Evolutionary conservation across 1,140 invertebrate genomes (phyloP).

Genomic region (Orchesella cincta): DNA sequence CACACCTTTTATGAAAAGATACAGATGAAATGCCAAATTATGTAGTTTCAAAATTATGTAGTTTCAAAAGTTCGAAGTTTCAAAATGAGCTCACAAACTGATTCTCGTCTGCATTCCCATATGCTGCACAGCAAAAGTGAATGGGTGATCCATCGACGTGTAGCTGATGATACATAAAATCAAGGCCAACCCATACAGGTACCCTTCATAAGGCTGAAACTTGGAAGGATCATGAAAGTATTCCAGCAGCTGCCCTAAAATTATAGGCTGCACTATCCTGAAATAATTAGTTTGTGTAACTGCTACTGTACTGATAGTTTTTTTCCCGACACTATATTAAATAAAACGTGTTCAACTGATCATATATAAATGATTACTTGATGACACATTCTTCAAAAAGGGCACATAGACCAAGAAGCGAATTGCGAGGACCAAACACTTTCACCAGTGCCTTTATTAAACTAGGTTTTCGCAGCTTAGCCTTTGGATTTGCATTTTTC

Average conservation of each 20-base stretch:
- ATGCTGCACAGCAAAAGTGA: constrained; percentile 25
- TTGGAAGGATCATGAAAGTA: not conserved
- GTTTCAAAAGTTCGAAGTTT: too few relatives aligned
- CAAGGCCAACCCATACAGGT: not conserved
- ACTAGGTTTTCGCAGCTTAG: constrained; percentile 28
- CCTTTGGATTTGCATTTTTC: constrained; percentile 14
- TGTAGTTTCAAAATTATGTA: too few relatives aligned
- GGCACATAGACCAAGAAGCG: not conserved
- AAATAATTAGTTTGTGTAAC: too few relatives aligned
- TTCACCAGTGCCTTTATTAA: constrained; percentile 14
- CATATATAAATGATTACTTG: not conserved
- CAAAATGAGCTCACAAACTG: too few relatives aligned
- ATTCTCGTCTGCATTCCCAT: constrained; percentile 28
- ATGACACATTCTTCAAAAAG: not conserved
- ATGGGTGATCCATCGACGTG: not conserved
- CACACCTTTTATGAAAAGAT: too few relatives aligned
- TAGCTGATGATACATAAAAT: not conserved
- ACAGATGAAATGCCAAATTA: too few relatives aligned
- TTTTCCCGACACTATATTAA: too few relatives aligned
- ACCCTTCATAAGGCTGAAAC: not conserved
- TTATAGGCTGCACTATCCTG: not conserved
- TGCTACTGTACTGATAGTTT: too few relatives aligned
- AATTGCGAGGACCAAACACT: constrained; percentile 16
- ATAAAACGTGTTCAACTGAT: too few relatives aligned
- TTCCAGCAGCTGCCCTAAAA: not conserved